phyloP scores from a whole-genome alignment of 2,888 invertebrate species.

The Caenorhabditis angaria region DNA sequence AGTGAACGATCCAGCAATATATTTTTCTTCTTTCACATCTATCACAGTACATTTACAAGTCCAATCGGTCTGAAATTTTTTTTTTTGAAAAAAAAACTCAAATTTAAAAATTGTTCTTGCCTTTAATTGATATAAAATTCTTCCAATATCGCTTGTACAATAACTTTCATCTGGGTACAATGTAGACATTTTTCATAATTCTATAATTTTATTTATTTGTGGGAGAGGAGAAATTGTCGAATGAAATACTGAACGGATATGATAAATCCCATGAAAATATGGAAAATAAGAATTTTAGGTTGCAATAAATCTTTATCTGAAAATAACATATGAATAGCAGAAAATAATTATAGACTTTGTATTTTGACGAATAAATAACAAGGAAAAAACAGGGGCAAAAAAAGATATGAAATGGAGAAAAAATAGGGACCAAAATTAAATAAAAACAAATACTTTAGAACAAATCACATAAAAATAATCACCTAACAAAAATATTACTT shows the following conservation, averaged over 20 bases:
- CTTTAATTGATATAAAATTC: conserved; percentile 47
- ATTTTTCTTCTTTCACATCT: conserved; percentile 27
- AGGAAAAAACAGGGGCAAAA: conserved; percentile 12
- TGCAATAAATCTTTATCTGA: conserved; percentile 13
- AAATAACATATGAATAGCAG: neutral
- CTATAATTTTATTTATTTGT: too few relatives aligned
- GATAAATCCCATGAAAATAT: neutral
- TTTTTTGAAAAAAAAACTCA: conserved; percentile 10
- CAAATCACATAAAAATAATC: neutral
- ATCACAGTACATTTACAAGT: conserved; percentile 30
- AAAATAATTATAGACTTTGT: conserved; percentile 2
- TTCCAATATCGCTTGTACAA: conserved; percentile 50
- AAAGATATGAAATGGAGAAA: conserved; percentile 15
- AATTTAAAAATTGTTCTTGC: conserved; percentile 6
- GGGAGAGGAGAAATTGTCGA: neutral
- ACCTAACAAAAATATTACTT: conserved; percentile 13
- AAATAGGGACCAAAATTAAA: conserved; percentile 7
- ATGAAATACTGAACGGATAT: conserved; percentile 17
- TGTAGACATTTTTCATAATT: conserved; percentile 50
- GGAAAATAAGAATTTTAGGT: neutral
- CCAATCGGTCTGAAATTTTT: conserved; percentile 39
- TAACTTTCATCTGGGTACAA: conserved; percentile 56
- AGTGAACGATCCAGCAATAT: conserved; percentile 36
- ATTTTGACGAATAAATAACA: conserved; percentile 9
- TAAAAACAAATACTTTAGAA: neutral